A percentile compares a stretch with the other conserved stretches of the same genome.
phyloP scores from a whole-genome alignment of 2,113 vertebrate species.

The Micromys minutus region DNA sequence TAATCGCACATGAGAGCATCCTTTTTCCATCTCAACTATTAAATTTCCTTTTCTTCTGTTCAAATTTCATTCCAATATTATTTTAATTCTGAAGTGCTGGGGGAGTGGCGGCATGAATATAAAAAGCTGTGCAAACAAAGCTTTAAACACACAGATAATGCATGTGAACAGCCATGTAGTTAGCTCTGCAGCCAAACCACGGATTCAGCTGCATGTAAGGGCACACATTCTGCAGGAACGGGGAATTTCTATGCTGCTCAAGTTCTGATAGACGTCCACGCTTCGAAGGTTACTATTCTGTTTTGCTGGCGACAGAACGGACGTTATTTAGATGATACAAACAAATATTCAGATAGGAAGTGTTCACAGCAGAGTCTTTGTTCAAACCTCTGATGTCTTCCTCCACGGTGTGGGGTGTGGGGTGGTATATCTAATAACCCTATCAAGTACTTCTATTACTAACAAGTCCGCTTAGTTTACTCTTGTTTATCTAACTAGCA shows the following conservation, averaged over 20 bases:
- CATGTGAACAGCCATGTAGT: constrained; percentile 58
- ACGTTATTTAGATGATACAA: constrained; percentile 70
- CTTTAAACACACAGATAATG: constrained; percentile 15
- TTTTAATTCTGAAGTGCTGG: constrained; percentile 63
- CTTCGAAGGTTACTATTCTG: constrained; percentile 64
- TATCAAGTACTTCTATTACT: constrained; percentile 79
- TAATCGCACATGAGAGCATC: constrained; percentile 59
- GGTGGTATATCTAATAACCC: constrained; percentile 76
- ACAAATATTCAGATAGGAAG: constrained; percentile 77
- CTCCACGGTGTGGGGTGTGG: not conserved
- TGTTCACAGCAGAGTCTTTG: constrained; percentile 67
- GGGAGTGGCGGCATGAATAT: constrained; percentile 40
- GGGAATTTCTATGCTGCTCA: constrained; percentile 70
- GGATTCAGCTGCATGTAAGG: constrained; percentile 47
- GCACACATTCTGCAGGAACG: constrained; percentile 47
- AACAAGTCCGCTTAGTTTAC: constrained; percentile 79
- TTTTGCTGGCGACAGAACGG: constrained; percentile 66
- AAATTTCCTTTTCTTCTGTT: constrained; percentile 65
- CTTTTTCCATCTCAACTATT: constrained; percentile 49
- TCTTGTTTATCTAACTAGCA: constrained; percentile 80
- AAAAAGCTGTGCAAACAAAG: constrained; percentile 55
- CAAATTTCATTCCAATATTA: constrained; percentile 64
- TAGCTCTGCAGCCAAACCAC: constrained; percentile 67
- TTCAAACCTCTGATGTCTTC: constrained; percentile 59
- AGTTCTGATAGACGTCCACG: constrained; percentile 72